Base-by-base conservation (phyloP, 2,113 vertebrate species). In the Rhinopomastus cyanomelas region DNA sequence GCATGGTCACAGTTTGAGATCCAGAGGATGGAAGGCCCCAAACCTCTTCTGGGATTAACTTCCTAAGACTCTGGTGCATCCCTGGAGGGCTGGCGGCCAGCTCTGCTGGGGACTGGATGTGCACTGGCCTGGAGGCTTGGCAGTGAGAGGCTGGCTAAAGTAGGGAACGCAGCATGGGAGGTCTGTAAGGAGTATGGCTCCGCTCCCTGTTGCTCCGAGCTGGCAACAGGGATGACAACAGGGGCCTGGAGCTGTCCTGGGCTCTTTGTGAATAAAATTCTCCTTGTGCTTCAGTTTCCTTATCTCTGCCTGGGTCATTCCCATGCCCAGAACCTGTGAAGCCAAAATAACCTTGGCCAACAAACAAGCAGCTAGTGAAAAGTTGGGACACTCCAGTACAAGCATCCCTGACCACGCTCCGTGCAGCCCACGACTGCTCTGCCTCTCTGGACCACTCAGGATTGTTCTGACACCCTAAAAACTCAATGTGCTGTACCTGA, bases 101-200 rank as follows among this genome's bases (percentile, higher is more conserved):
- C 36, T 19, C 36, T 46, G 27, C 62, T 39, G 44, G 25, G 20
- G 18, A 9, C 52, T 22, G 12, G 7, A 27, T 42, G 21, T 49
- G 29, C 3, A 1, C 26, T 77, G 51, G 23, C 21, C 29, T 3
- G 2, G 22, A 27, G 22, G 13, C 17, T 37, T 3, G 11, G 59
- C 46, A 39, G 32, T 9, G 15, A 34, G 59, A 46, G n/a, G n/a
- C 12, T 49, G 21, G 16, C 34, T 61, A 73, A 60, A 60, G 36
- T 1, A 0, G 18, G 21, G 39, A 61, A 48, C 0, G 2, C 11
- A 23, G 52, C 1, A 1, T 12, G 26, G 42, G 26, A 55, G 46
- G 18, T 27, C 48, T 60, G 39, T 0, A 0, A 44, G 42, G n/a
- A 37, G 20, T 7, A 22, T 2, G 2, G n/a, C 42, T 74, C 67